A percentile compares a stretch with the other conserved stretches of the same genome.
Evolutionary conservation across 1,140 invertebrate genomes (phyloP).

Genomic region (Phenacoccus solenopsis): DNA sequence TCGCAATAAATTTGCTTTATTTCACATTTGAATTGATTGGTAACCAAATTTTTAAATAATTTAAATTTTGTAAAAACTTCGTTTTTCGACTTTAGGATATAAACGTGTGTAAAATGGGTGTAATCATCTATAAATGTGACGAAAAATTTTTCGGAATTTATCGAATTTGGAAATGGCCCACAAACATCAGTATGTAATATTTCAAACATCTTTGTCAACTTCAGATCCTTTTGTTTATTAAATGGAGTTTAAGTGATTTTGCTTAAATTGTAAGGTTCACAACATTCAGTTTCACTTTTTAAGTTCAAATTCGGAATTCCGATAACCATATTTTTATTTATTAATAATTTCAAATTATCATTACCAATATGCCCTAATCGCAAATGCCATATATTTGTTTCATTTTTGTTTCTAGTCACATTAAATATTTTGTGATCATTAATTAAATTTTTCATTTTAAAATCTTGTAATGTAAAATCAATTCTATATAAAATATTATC

Average conservation of each 20-base stretch:
- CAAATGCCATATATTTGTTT: slow-evolving; percentile 6
- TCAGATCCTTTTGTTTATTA: background rate
- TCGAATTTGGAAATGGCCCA: slow-evolving; percentile 31
- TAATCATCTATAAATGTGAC: slow-evolving; percentile 29
- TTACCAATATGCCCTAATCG: slow-evolving; percentile 16
- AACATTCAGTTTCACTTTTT: background rate
- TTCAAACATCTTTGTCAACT: slow-evolving; percentile 26
- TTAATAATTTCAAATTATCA: slow-evolving; percentile 10
- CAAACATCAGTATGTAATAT: slow-evolving; percentile 32
- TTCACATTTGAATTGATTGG: slow-evolving; percentile 12
- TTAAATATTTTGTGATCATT: background rate
- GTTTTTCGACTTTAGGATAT: slow-evolving; percentile 32
- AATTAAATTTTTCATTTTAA: background rate
- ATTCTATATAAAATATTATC: slow-evolving; percentile 16
- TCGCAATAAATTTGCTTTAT: slow-evolving; percentile 22
- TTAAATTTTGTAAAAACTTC: slow-evolving; percentile 29
- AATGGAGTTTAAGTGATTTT: background rate
- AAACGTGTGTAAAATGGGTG: slow-evolving; percentile 26
- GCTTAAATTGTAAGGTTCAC: slow-evolving; percentile 7
- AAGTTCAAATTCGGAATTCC: background rate
- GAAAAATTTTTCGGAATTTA: slow-evolving; percentile 29
- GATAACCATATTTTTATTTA: slow-evolving; percentile 5
- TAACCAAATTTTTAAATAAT: slow-evolving; percentile 21
- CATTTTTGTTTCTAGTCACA: slow-evolving; percentile 5
- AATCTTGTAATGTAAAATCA: slow-evolving; percentile 8